Evolutionary conservation across 2,888 invertebrate species (phyloP).

Genomic region (Eilema depressum): DNA sequence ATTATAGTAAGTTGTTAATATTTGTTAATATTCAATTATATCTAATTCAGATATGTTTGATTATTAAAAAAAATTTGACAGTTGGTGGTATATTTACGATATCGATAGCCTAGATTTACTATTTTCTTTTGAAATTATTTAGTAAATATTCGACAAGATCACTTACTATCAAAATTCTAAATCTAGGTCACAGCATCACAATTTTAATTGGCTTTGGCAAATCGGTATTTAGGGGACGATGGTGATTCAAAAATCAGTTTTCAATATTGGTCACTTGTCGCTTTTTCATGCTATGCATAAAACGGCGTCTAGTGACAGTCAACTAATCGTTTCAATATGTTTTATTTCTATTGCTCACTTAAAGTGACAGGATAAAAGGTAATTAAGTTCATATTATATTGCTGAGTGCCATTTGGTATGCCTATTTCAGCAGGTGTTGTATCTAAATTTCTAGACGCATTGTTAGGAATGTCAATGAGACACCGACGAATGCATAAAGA

Average conservation of each 20-base stretch:
- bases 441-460: slow-evolving; percentile 22
- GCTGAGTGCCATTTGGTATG: slow-evolving; percentile 6
- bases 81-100: background rate
- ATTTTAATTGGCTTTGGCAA: background rate
- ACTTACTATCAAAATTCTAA: too few species aligned
- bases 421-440: slow-evolving; percentile 12
- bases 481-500: slow-evolving; percentile 17
- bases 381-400: slow-evolving; percentile 19
- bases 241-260: background rate
- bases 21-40: too few species aligned
- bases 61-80: background rate
- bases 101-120: background rate
- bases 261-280: background rate
- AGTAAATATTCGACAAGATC: background rate
- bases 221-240: background rate
- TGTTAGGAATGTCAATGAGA: slow-evolving; percentile 21
- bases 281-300: background rate
- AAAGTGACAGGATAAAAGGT: slow-evolving; percentile 17
- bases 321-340: slow-evolving; percentile 8
- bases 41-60: too few species aligned
- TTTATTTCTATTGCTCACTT: slow-evolving; percentile 8
- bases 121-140: background rate
- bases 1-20: too few species aligned
- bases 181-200: background rate
- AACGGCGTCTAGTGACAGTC: slow-evolving; percentile 8